Base-by-base conservation (phyloP, 2,888 invertebrate genomes). In the Coleophora flavipennella region DNA sequence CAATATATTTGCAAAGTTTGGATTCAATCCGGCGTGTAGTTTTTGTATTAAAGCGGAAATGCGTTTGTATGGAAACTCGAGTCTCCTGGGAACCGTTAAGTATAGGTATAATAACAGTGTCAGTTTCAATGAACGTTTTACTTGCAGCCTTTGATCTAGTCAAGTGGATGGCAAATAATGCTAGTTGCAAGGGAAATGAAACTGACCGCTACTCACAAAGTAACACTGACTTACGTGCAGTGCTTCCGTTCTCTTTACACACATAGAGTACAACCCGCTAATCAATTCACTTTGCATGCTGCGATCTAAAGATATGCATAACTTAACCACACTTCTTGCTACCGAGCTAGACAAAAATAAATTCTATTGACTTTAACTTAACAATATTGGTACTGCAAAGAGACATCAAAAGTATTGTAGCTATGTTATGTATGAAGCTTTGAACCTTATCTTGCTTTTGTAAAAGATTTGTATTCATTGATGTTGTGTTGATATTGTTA, bases 191-290 rank as follows among this genome's bases (percentile, higher is more conserved):
- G 20, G 20, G 20, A 20, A 20, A 20, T 20, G 20, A 6, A 20
- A 20, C 20, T 4, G 20, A 20, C 20, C 20, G 6, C 20, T 20
- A 44, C 45, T 45, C 57, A 56, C 56, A 45, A 51, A 64, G 63
- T 65, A 61, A 63, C 61, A 52, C 56, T 57, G 59, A 55, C 59
- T 68, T 69, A 69, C 68, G 67, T 67, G 64, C 59, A 53, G 49
- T 48, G 67, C 70, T 79, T 80, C 81, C 81, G 81, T 79, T 80
- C 80, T 63, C 75, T 72, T 79, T 78, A 73, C 77, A 79, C 73
- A 76, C 63, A 74, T 73, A 69, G 64, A 13, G 10, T 9, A n/a
- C 28, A 29, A 50, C 51, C 48, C 43, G 57, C 62, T 79, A 80
- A 81, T 81, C 70, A 80, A 80, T 80, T 75, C 79, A 76, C 70